These are phyloP conservation scores for Cryptocheilus praepositus DNA, from an alignment of 2,888 invertebrate species.

Conservation along the genomic window DNA sequence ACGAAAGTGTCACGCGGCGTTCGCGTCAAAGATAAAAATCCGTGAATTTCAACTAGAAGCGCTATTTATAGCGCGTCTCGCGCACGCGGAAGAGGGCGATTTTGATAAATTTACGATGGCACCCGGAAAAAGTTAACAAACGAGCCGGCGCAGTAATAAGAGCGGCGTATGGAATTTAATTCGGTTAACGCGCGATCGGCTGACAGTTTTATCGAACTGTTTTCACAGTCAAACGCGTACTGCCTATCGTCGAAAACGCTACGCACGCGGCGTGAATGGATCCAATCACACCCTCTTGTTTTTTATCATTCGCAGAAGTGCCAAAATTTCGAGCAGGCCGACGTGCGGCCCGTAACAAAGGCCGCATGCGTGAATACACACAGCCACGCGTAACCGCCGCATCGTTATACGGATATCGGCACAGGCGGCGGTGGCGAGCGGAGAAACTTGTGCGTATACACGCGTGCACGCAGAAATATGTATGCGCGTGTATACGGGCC, in stretches of 20 bases:
- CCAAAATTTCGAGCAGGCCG: conserved; percentile 26
- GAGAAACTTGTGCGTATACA: too few species aligned
- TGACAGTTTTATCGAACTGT: conserved; percentile 30
- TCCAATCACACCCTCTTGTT: conserved; percentile 37
- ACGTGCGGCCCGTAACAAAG: neutral
- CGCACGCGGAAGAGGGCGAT: neutral
- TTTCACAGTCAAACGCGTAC: conserved; percentile 23
- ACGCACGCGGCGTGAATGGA: conserved; percentile 28
- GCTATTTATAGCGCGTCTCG: neutral
- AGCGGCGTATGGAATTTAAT: conserved; percentile 29
- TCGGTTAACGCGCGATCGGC: conserved; percentile 13
- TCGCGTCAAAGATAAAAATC: too few species aligned
- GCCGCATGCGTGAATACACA: neutral
- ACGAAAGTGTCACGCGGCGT: too few species aligned
- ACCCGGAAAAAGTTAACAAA: neutral
- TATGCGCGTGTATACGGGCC: neutral
- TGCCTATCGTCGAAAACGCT: conserved; percentile 20
- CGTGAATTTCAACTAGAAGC: too few species aligned
- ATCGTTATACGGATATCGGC: neutral
- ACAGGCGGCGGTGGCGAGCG: neutral
- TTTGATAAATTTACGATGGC: neutral
- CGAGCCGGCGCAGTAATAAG: conserved; percentile 23
- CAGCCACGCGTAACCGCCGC: neutral
- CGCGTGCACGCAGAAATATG: too few species aligned
- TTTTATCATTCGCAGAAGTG: conserved; percentile 28